A percentile compares a stretch with the other conserved stretches of the same genome.
Conservation (phyloP, 2,113 vertebrate species). For the Sula dactylatra region DNA sequence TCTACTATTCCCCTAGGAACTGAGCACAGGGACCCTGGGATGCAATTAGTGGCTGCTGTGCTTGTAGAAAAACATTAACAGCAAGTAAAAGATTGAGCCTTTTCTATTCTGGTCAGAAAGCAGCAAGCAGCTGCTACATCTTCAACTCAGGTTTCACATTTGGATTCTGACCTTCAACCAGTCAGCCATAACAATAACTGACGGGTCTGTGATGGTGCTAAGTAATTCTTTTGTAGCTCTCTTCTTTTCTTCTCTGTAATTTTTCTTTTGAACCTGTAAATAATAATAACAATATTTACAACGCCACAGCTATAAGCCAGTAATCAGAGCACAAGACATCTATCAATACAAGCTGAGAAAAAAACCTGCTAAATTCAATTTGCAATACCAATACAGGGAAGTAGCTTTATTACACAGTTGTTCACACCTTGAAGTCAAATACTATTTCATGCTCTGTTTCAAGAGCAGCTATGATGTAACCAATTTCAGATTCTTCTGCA, state of each 20-base stretch:
- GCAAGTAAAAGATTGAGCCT: constrained; percentile 12
- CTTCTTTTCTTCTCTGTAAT: constrained; percentile 98
- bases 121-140: neutral
- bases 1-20: neutral
- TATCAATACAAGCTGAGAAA: neutral
- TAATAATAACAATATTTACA: constrained; percentile 18
- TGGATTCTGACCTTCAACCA: constrained; percentile 91
- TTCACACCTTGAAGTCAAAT: no score
- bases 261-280: constrained; percentile 96
- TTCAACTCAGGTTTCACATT: constrained; percentile 4
- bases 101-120: constrained; percentile 22
- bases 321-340: neutral
- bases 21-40: neutral
- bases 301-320: neutral
- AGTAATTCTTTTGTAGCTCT: constrained; percentile 96
- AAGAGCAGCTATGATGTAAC: accelerated
- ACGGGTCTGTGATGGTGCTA: constrained; percentile 96
- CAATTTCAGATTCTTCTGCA: neutral
- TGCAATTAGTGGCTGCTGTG: constrained; percentile 9
- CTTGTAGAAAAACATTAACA: constrained; percentile 51
- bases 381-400: neutral
- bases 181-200: constrained; percentile 97
- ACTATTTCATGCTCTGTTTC: neutral
- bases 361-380: neutral
- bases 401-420: neutral